Percentiles rank a stretch among this genome's conserved stretches.
Conservation (phyloP, 37 sponge, comb jelly and placozoan genomes). For the Corticium candelabrum region DNA sequence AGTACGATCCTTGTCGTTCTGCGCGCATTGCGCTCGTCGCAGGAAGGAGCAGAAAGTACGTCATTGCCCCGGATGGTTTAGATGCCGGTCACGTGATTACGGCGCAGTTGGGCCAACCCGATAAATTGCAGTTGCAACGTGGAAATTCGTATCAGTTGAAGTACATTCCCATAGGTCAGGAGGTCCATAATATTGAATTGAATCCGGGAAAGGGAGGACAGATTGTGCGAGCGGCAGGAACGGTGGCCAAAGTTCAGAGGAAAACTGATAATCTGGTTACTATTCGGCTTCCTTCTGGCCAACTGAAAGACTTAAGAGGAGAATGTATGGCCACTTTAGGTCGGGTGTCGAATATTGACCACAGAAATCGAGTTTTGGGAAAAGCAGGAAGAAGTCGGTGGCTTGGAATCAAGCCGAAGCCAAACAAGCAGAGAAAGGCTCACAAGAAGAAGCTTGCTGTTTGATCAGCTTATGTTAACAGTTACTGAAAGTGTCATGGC, state of each 20-base stretch:
- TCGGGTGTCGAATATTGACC: background rate
- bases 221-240: background rate
- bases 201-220: background rate
- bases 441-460: background rate
- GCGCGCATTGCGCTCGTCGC: conserved; percentile 19
- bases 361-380: background rate
- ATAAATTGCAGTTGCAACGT: background rate
- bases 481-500: too few relatives aligned
- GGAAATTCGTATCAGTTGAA: background rate
- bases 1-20: conserved; percentile 19
- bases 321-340: background rate
- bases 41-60: conserved; percentile 7
- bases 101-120: background rate
- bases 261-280: background rate
- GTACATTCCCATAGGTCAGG: background rate
- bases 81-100: conserved; percentile 3
- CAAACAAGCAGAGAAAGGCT: background rate
- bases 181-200: conserved; percentile 15
- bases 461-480: too few relatives aligned
- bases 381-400: background rate
- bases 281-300: background rate
- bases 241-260: background rate
- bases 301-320: background rate
- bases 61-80: conserved; percentile 17
- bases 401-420: background rate